Base-by-base conservation (phyloP, 2,888 invertebrate genomes). In the Acanthococcus lagerstroemiae region DNA sequence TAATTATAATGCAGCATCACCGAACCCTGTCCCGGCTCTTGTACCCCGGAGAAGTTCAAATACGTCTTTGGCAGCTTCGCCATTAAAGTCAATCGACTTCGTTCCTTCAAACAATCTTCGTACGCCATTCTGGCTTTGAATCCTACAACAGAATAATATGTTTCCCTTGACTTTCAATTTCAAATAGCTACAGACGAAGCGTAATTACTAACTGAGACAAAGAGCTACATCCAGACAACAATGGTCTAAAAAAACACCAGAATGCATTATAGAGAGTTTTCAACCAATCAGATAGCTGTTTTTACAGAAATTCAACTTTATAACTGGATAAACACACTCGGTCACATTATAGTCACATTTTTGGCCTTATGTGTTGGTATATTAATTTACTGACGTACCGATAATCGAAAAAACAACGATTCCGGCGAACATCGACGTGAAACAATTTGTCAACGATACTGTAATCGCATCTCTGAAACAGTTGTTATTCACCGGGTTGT, bases 401-500 rank as follows among this genome's bases (percentile, higher is more conserved):
- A 96, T 91, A 30, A 96, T 88, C 0, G 95, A 90, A 76, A 96
- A 96, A 21, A 96, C 93, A 2, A 95, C 95, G 54, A 95, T 88
- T 0, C 94, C 95, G 61, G 95, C 95, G 75, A 95, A 96, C 87
- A 96, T 90, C 1, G 95, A 95, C 0, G 96, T 96, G 72, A 90
- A 84, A 74, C 94, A 93, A 76, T 95, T 95, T 12, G 93, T 93
- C 72, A 93, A 78, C 22, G 94, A 93, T 37, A 96, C 93, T 78
- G 91, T 84, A 63, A 95, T 83, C 6, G 95, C 94, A 76, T 96
- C 96, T 70, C 93, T 82, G 74, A 91, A 93, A 76, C 94, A 95
- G 77, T 96, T 95, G 76, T 96, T 96, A 75, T 95, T 93, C 2
- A 93, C 90, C 0, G 95, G 94, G 77, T 95, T 96, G 78, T 96